phyloP scores from a whole-genome alignment of 2,888 invertebrate species.

The Cotesia congregata region DNA sequence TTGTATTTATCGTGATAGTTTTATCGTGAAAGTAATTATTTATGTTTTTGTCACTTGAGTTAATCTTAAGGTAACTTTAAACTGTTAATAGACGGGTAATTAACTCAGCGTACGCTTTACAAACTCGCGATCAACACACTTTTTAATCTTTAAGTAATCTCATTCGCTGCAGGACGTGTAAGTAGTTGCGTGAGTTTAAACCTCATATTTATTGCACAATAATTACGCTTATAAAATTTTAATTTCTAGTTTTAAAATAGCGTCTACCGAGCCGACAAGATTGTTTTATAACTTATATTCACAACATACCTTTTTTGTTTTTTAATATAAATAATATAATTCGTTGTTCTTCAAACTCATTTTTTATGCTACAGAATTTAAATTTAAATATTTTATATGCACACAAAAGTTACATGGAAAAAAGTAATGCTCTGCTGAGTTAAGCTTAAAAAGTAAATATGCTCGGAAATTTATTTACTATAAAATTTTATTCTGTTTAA shows the following conservation, averaged over 20 bases:
- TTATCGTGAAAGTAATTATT: not conserved
- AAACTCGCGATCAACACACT: not conserved
- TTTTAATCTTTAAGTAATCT: not conserved
- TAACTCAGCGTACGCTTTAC: not conserved
- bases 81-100: conserved; percentile 1
- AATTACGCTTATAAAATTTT: not conserved
- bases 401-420: not conserved
- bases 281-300: not conserved
- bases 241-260: not conserved
- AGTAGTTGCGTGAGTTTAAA: not conserved
- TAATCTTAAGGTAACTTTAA: conserved; percentile 1
- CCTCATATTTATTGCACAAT: not conserved
- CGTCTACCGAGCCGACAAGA: not conserved
- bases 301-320: no score
- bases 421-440: not conserved
- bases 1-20: not conserved
- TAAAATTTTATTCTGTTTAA: not conserved
- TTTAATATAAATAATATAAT: no score
- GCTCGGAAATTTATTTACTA: not conserved
- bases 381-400: not conserved
- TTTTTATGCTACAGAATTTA: no score
- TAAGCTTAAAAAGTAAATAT: not conserved
- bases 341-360: no score
- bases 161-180: not conserved
- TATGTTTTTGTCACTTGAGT: not conserved